phyloP scores from a whole-genome alignment of 1,140 invertebrate species.

The Dolichoris vasculosae region DNA sequence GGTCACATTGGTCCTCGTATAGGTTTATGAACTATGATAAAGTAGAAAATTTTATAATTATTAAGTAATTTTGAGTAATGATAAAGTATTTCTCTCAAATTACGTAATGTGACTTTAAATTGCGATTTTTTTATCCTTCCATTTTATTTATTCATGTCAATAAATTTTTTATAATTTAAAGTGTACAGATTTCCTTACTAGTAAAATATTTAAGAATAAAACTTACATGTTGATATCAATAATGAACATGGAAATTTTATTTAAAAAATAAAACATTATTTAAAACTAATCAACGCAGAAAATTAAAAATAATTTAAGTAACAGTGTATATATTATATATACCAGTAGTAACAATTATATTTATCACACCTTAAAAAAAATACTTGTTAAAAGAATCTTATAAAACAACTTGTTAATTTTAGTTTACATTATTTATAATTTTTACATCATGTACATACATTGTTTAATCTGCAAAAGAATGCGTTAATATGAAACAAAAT shows the following conservation, averaged over 20 bases:
- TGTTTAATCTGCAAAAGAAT: background rate
- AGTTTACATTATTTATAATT: constrained; percentile 10
- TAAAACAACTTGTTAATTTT: background rate
- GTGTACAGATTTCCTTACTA: too few relatives aligned
- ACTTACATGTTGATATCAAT: background rate
- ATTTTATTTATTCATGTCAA: background rate
- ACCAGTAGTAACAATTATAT: background rate
- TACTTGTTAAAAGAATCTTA: background rate
- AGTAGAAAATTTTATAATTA: background rate
- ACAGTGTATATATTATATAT: background rate
- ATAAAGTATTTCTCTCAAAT: background rate
- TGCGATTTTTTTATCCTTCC: background rate
- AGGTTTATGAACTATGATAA: background rate
- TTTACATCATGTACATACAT: background rate
- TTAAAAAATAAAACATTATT: too few relatives aligned
- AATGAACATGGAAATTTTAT: background rate
- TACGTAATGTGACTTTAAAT: background rate
- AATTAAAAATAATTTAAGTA: too few relatives aligned
- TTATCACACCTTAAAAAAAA: background rate
- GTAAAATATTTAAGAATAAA: background rate
- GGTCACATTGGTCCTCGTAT: background rate
- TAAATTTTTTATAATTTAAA: background rate
- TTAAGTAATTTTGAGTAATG: background rate
- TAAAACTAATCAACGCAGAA: too few relatives aligned
- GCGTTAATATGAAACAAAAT: background rate